Percentiles rank a stretch among this genome's conserved stretches.
Evolutionary conservation across 2,113 vertebrate species (phyloP).

Genomic region (Lophius piscatorius): DNA sequence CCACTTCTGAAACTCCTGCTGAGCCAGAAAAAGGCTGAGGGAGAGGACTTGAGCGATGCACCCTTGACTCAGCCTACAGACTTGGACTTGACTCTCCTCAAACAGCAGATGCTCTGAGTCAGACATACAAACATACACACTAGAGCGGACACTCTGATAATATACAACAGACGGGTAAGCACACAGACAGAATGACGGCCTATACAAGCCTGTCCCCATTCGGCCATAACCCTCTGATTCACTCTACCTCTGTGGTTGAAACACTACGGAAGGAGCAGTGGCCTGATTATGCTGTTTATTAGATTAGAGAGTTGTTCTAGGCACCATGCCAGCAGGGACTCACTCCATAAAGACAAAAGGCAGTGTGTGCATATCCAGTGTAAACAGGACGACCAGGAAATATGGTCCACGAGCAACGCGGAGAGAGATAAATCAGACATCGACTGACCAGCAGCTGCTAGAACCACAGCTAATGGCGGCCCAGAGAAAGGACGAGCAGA

Average conservation of each 20-base stretch:
- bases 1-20: slow-evolving; percentile 49
- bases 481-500: slow-evolving; percentile 1
- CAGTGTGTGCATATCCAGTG: slow-evolving; percentile 30
- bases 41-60: slow-evolving; percentile 38
- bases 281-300: slow-evolving; percentile 58
- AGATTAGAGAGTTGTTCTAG: slow-evolving; percentile 53
- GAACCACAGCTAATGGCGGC: slow-evolving; percentile 12
- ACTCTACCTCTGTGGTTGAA: slow-evolving; percentile 40
- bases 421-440: slow-evolving; percentile 26
- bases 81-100: slow-evolving; percentile 25
- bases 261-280: slow-evolving; percentile 27
- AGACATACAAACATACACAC: slow-evolving; percentile 31
- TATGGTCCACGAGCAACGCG: slow-evolving; percentile 6
- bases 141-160: slow-evolving; percentile 27
- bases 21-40: slow-evolving; percentile 36
- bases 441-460: background rate
- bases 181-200: slow-evolving; percentile 15
- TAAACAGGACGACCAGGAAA: slow-evolving; percentile 30
- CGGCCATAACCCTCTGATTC: slow-evolving; percentile 21
- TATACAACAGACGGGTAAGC: slow-evolving; percentile 31
- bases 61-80: slow-evolving; percentile 41
- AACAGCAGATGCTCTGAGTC: slow-evolving; percentile 42
- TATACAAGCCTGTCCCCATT: slow-evolving; percentile 17
- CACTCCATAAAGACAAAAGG: slow-evolving; percentile 34
- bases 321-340: slow-evolving; percentile 46